A percentile compares a stretch with the other conserved stretches of the same genome.
Evolutionary conservation across 2,797 vertebrate species (phyloP).

Genomic region (Falco novaeseelandiae): DNA sequence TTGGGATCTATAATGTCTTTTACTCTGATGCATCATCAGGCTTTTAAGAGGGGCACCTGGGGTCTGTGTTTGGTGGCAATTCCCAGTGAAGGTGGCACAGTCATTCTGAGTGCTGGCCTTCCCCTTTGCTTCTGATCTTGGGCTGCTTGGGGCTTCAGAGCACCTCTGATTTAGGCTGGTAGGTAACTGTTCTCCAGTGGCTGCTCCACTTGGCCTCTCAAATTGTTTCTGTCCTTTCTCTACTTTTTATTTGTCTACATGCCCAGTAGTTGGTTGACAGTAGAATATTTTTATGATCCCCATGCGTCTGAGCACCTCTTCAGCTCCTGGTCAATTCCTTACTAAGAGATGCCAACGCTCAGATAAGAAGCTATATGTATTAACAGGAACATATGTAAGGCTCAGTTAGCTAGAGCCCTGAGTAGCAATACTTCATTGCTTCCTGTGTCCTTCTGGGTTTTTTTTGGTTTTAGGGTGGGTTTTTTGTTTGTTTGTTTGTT

Average conservation of each 20-base stretch:
- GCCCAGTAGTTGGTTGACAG: background rate
- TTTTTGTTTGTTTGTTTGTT: background rate
- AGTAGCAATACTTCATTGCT: background rate
- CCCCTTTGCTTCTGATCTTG: background rate
- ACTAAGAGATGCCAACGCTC: background rate
- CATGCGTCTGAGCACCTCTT: background rate
- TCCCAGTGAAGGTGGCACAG: accelerated
- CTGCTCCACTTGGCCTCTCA: background rate
- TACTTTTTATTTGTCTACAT: background rate
- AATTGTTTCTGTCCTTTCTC: background rate
- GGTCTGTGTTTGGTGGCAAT: accelerated
- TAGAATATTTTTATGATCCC: background rate
- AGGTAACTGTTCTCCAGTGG: background rate
- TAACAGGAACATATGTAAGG: background rate
- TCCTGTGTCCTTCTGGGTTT: background rate
- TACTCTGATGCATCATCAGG: background rate
- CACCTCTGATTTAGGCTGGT: background rate
- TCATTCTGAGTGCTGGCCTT: background rate
- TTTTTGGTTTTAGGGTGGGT: background rate
- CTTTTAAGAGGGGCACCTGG: background rate
- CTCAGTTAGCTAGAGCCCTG: background rate
- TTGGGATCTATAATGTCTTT: background rate
- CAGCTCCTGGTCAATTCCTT: background rate
- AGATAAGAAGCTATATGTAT: background rate
- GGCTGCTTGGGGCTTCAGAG: background rate